Evolutionary conservation across 2,113 vertebrate species (phyloP), one percentile per base, ranked within the genome.

Genomic region (Columbina picui): DNA sequence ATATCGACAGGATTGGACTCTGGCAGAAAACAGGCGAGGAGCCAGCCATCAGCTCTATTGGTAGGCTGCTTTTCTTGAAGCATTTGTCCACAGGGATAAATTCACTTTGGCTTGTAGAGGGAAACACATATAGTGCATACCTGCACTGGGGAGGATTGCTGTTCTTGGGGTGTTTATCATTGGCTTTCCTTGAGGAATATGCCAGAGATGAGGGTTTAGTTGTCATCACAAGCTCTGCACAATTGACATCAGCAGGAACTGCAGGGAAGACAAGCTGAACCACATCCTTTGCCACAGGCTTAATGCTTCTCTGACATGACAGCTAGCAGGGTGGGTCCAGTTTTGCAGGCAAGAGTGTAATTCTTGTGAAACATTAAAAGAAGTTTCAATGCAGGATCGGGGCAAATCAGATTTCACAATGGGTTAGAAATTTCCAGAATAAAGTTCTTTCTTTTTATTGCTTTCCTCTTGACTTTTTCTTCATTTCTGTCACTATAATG

Each of bases 341-440:
- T 86, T 94, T 94, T 94, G 50, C 79, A 94, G 64, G 55, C 85
- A 74, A 47, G 56, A 55, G 11, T 83, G n/a, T 89, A 59, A 87
- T 85, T 77, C 45, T 60, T 76, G 9, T 78, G 77, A 89, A 96
- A 74, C 88, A 92, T 83, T 92, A 67, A 90, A 82, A 84, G 53
- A 86, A 29, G 19, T 52, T 92, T 90, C 56, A 53, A 2, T 78
- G 56, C 11, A 80, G 38, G 43, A 90, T 78, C n/a, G 55, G 23
- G 52, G 26, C 10, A 94, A 92, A 88, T 87, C 63, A 71, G 38
- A n/a, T 93, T 93, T 94, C 77, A 50, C 15, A 77, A 60, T 2
- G 5, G 5, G 38, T 75, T 61, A 89, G 74, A 77, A 78, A 55
- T 68, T 83, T 92, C n/a, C 36, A 67, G 27, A 78, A 76, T 23